These are phyloP conservation scores for Myocastor coypus DNA, from an alignment of 2,113 vertebrate species.

Conservation along the genomic window DNA sequence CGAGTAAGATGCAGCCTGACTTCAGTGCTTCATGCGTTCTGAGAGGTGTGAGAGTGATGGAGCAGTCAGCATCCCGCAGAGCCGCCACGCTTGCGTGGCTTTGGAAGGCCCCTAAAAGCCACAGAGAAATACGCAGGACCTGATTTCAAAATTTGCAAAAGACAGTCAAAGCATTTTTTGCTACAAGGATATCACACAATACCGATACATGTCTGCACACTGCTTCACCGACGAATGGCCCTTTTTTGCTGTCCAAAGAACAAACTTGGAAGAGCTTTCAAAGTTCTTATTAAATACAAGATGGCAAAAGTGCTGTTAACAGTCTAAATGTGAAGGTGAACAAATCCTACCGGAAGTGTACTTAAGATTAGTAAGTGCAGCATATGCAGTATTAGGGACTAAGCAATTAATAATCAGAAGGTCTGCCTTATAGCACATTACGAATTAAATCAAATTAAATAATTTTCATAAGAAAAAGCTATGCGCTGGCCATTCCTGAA, in stretches of 20 bases:
- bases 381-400: background rate
- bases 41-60: background rate
- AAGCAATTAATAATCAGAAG: background rate
- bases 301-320: conserved; percentile 1
- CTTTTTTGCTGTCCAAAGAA: background rate
- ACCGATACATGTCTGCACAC: background rate
- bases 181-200: background rate
- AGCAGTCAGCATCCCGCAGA: background rate
- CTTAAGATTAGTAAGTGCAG: background rate
- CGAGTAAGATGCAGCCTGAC: background rate
- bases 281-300: background rate
- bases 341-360: background rate
- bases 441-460: background rate
- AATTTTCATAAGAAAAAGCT: conserved; percentile 4
- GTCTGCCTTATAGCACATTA: background rate
- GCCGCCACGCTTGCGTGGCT: background rate
- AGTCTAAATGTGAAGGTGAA: conserved; percentile 5
- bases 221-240: background rate
- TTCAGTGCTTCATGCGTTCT: background rate
- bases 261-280: background rate
- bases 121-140: background rate
- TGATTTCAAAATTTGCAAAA: background rate
- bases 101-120: background rate
- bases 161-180: background rate
- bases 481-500: background rate